Percentiles rank a stretch among this genome's conserved stretches.
Evolutionary conservation across 2,113 vertebrate species (phyloP).

Genomic region (Tupaia tana): DNA sequence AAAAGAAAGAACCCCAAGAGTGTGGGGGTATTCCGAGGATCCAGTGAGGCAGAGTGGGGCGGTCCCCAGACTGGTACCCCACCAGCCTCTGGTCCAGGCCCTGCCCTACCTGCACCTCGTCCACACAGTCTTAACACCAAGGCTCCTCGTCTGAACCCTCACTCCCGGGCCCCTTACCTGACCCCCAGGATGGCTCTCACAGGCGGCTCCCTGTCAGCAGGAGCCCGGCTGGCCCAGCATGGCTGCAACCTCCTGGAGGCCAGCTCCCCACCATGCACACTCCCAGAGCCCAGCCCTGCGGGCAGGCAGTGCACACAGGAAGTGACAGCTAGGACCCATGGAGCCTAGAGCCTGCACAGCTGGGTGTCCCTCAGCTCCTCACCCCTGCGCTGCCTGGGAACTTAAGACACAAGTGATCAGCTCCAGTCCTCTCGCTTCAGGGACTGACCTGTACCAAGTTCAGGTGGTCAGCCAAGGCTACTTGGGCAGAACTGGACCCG

Average conservation of each 20-base stretch:
- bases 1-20: not conserved
- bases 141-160: not conserved
- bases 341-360: not conserved
- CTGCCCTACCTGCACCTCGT: not conserved
- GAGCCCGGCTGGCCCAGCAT: not conserved
- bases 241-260: not conserved
- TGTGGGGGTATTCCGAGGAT: not conserved
- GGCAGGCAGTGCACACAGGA: accelerated
- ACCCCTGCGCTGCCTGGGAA: not conserved
- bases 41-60: not conserved
- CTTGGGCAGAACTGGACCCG: not conserved
- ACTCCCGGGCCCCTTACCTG: not conserved
- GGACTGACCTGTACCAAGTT: too few species aligned
- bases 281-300: accelerated
- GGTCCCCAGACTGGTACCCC: not conserved
- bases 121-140: not conserved
- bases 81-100: not conserved
- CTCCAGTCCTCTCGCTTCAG: not conserved
- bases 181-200: not conserved
- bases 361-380: accelerated
- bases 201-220: not conserved
- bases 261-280: accelerated
- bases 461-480: not conserved
- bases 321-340: not conserved
- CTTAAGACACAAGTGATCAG: not conserved